Base-by-base conservation (phyloP, 2,113 vertebrate genomes). In the Phaethon lepturus region DNA sequence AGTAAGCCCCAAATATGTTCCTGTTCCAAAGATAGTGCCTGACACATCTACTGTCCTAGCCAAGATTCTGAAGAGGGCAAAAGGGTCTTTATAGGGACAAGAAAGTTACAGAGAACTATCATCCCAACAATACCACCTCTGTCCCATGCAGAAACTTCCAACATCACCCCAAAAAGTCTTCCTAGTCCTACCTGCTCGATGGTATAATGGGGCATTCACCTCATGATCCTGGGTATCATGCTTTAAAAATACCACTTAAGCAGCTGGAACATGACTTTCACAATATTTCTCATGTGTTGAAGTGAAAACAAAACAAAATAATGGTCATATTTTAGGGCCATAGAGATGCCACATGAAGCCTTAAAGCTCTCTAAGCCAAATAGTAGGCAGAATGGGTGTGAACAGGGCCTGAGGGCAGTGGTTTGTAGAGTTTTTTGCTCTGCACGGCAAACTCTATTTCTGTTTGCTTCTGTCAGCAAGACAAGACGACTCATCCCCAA, bases 1-100 rank as follows among this genome's bases (percentile, higher is more conserved):
- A 31, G 14, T 31, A 83, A 73, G 2, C 11, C 10, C 10, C 7
- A 11, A 68, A 31, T n/a, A 58, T 42, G 42, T 69, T 83, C 25
- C 1, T 26, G 5, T 40, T 80, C 10, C 22, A 53, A 49, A 52
- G 33, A 28, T 11, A 75, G 5, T 28, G 10, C 11, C 9, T 78
- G 35, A 6, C 4, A 14, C 16, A 60, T 7, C n/a, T 94, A 19
- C 6, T 63, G 2, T 47, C 44, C 11, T 63, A 31, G 49, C 31
- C 38, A 52, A 67, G 26, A 62, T n/a, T 49, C 16, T 64, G 31
- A 85, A 88, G 4, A 59, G 16, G 9, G 33, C 4, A 75, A 71
- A 56, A 31, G 5, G 0, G 0, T 33, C 10, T 50, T 9, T 66
- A 4, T 6, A 33, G 26, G 13, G 7, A 31, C 64, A 55, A 11